Evolutionary conservation across 1,140 invertebrate species (phyloP).

Genomic region (Heliconius eleuchia): DNA sequence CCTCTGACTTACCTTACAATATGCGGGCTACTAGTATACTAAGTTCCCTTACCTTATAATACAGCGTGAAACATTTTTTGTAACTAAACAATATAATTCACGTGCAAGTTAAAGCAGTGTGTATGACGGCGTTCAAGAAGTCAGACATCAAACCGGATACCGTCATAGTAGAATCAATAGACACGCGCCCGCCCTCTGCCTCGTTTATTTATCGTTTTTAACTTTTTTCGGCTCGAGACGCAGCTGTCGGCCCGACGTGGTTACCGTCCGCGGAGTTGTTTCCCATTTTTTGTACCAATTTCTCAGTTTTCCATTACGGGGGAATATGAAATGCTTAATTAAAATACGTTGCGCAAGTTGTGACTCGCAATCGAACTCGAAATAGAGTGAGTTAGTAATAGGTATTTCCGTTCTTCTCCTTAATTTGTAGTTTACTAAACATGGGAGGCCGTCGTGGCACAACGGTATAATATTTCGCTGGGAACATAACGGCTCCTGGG

Average conservation of each 20-base stretch:
- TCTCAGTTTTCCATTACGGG: neutral
- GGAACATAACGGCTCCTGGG: no score
- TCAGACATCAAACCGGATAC: slow-evolving; percentile 24
- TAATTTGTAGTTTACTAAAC: no score
- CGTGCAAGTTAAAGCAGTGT: neutral
- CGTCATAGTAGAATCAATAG: slow-evolving; percentile 31
- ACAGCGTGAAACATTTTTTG: neutral
- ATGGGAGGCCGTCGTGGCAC: no score
- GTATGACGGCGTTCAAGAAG: neutral
- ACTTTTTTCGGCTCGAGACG: slow-evolving; percentile 18
- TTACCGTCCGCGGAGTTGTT: neutral
- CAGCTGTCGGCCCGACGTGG: slow-evolving; percentile 21
- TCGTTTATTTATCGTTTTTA: slow-evolving; percentile 29
- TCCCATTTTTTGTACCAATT: neutral
- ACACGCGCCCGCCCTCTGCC: slow-evolving; percentile 12
- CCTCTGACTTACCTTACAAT: neutral
- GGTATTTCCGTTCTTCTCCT: neutral
- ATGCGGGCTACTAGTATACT: neutral
- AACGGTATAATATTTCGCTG: no score
- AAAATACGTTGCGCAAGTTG: neutral
- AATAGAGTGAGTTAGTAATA: neutral
- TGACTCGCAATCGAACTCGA: neutral
- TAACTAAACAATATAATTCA: neutral
- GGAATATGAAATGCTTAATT: neutral
- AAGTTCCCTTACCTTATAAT: neutral